Evolutionary conservation across 1,140 invertebrate species (phyloP).

Genomic region (Paraescarpia echinospica): DNA sequence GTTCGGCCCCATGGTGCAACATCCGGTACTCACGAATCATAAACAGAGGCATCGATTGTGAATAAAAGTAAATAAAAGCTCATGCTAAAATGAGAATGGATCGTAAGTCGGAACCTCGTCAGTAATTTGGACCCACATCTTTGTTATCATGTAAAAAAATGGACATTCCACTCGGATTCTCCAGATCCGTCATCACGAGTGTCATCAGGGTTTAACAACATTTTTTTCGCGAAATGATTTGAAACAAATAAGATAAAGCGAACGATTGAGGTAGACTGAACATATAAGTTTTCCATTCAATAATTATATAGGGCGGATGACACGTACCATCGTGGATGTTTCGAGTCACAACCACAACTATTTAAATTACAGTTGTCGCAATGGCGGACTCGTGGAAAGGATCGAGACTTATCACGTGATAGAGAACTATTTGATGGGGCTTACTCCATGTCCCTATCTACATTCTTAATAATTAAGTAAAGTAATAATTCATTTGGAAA

Average conservation of each 20-base stretch:
- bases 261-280: background rate
- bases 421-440: background rate
- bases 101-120: background rate
- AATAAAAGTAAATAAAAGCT: background rate
- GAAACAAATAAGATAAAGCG: background rate
- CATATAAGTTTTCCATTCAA: background rate
- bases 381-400: conserved; percentile 42
- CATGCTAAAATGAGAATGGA: background rate
- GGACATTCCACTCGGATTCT: background rate
- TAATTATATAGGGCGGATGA: conserved; percentile 29
- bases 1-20: background rate
- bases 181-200: background rate
- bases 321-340: conserved; percentile 51
- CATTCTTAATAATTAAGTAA: background rate
- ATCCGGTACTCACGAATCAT: background rate
- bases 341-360: conserved; percentile 36
- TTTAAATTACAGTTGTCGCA: conserved; percentile 32
- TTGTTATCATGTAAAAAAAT: background rate
- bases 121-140: background rate
- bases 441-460: background rate
- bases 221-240: background rate
- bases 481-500: too few relatives aligned
- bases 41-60: background rate
- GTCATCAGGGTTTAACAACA: background rate
- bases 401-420: conserved; percentile 40